Evolutionary conservation across 2,797 vertebrate genomes (phyloP), one percentile per base, ranked within the genome.

Genomic region (Chaetophractus vellerosus): DNA sequence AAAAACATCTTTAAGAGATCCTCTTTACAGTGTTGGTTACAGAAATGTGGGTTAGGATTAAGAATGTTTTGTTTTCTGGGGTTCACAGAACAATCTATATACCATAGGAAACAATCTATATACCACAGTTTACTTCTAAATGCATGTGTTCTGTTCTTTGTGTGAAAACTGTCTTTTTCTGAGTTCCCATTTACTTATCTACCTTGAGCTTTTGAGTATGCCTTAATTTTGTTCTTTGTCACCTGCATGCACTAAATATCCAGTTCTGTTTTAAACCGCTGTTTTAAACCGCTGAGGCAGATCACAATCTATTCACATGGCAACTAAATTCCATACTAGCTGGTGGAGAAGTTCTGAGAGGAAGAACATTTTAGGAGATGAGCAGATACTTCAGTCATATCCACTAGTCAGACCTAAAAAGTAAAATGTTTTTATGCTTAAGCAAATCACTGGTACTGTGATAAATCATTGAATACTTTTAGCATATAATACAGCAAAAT

Each of bases 41-140:
- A 55, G 52, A 12, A 55, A 55, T 55, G 52, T 5, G 18, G 16
- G 52, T 19, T 55, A 55, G 18, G 52, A 55, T 55, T 55, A 55
- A 55, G 52, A 55, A 19, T 5, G 6, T 55, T 4, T 19, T 18
- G 16, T 6, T 55, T 55, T 55, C 52, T 55, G 52, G 12, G 16
- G 16, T 55, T 18, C 18, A 19, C 16, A 19, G 52, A 16, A 55
- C 16, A 18, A 55, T 21, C 16, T 55, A 19, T 55, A 55, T 18
- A 6, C 18, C 52, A 55, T 14, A 68, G 41, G 14, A 88, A 31
- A 57, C 26, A 23, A 41, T 21, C 33, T 81, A 55, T 24, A 0
- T 80, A 87, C 33, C n/a, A 71, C 1, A 38, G 69, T 87, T 71
- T 57, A 92, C 91, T 90, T 90, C 38, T 66, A 61, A 75, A 85